phyloP scores from a whole-genome alignment of 2,888 invertebrate species.

The Melinaea menophilus region DNA sequence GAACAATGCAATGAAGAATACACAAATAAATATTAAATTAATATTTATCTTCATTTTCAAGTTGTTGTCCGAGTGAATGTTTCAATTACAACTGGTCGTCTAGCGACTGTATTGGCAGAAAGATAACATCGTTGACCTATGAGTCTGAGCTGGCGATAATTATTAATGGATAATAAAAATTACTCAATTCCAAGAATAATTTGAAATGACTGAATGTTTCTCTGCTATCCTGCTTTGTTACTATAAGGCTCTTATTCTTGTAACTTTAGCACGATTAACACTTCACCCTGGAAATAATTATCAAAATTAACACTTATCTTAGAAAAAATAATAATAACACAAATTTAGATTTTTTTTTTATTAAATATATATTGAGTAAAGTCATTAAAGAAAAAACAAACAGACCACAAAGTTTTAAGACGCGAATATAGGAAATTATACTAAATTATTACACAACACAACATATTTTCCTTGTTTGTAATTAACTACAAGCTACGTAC shows the following conservation, averaged over 20 bases:
- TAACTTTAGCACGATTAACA: no score
- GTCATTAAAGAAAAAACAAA: no score
- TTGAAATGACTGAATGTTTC: no score
- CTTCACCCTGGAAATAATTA: no score
- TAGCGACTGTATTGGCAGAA: conserved; percentile 6
- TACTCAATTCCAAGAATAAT: conserved; percentile 2
- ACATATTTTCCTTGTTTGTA: not conserved
- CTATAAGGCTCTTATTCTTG: no score
- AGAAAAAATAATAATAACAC: no score
- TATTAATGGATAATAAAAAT: not conserved
- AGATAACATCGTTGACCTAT: conserved; percentile 24
- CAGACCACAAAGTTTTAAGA: no score
- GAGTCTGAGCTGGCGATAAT: conserved; percentile 4
- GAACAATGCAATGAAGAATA: conserved; percentile 14
- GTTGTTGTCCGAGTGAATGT: conserved; percentile 13
- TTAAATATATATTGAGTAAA: no score
- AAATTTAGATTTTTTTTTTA: no score
- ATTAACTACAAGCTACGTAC: not conserved
- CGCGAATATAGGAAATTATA: no score
- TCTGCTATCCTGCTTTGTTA: no score
- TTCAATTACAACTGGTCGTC: conserved; percentile 16
- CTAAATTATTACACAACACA: not conserved
- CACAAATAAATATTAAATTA: conserved; percentile 13
- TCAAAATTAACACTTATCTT: no score
- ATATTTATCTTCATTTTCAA: conserved; percentile 20